These are phyloP conservation scores for Ectemnius cavifrons DNA, from an alignment of 2,888 invertebrate genomes.

Conservation along the genomic window DNA sequence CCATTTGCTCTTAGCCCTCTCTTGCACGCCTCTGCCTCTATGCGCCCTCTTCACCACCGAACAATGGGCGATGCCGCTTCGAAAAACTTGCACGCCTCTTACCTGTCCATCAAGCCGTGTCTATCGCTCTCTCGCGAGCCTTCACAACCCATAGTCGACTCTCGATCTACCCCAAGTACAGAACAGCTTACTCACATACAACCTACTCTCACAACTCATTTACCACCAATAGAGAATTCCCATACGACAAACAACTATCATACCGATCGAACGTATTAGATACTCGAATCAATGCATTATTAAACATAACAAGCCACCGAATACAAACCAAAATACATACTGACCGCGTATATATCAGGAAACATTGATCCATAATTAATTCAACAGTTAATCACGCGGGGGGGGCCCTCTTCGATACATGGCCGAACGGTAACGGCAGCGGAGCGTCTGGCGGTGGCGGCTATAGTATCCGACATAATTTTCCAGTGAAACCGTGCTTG, in stretches of 20 bases:
- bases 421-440: background rate
- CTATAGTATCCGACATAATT: no score
- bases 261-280: no score
- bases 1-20: constrained; percentile 26
- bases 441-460: background rate
- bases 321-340: no score
- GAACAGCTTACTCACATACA: background rate
- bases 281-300: no score
- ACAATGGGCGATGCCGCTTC: constrained; percentile 40
- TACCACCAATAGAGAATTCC: no score
- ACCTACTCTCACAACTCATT: no score
- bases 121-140: background rate
- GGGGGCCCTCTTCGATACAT: background rate
- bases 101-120: no score
- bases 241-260: no score
- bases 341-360: background rate
- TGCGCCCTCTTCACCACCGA: constrained; percentile 1
- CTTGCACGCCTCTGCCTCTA: constrained; percentile 25
- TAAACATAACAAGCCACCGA: no score
- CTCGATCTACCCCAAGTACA: constrained; percentile 31
- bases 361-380: constrained; percentile 35
- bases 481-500: background rate
- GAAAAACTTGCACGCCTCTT: constrained; percentile 32
- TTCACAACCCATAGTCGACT: constrained; percentile 16
- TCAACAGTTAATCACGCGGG: constrained; percentile 1